These are phyloP conservation scores for Setipinna tenuifilis DNA, from an alignment of 2,797 vertebrate genomes.

Conservation along the genomic window DNA sequence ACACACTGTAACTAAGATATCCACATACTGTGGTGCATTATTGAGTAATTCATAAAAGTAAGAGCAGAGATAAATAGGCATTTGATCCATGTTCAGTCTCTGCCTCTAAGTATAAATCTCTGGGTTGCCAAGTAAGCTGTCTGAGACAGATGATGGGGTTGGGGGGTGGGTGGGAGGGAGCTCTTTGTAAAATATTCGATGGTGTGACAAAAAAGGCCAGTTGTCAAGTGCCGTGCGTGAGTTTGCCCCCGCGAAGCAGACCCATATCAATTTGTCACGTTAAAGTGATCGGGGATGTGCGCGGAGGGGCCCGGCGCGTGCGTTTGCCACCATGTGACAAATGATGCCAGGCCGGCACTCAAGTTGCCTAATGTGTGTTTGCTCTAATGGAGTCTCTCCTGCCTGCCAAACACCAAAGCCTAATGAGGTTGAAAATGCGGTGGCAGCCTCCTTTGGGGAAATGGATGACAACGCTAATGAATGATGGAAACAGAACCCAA, in stretches of 20 bases:
- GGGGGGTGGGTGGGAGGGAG: neutral
- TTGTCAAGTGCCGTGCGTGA: neutral
- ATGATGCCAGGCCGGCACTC: conserved; percentile 49
- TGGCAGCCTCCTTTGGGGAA: conserved; percentile 40
- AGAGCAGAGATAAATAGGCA: neutral
- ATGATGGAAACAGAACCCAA: conserved; percentile 40
- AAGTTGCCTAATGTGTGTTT: conserved; percentile 59
- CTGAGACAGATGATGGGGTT: neutral
- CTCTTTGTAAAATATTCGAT: neutral
- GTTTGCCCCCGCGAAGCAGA: neutral
- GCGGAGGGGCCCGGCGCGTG: conserved; percentile 24
- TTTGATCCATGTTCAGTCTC: neutral
- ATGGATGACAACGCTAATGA: conserved; percentile 47
- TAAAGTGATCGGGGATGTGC: conserved; percentile 38
- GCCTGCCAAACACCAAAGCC: conserved; percentile 51
- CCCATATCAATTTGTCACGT: conserved; percentile 40
- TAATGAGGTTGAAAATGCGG: conserved; percentile 60
- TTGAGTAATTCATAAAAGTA: neutral
- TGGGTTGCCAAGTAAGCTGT: neutral
- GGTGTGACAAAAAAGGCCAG: conserved; percentile 2
- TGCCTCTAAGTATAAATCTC: neutral
- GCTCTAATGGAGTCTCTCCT: conserved; percentile 57
- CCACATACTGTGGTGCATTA: neutral
- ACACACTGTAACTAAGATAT: neutral
- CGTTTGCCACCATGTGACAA: conserved; percentile 50